These are phyloP conservation scores for Anseranas semipalmata DNA, from an alignment of 2,113 vertebrate species.

Conservation along the genomic window DNA sequence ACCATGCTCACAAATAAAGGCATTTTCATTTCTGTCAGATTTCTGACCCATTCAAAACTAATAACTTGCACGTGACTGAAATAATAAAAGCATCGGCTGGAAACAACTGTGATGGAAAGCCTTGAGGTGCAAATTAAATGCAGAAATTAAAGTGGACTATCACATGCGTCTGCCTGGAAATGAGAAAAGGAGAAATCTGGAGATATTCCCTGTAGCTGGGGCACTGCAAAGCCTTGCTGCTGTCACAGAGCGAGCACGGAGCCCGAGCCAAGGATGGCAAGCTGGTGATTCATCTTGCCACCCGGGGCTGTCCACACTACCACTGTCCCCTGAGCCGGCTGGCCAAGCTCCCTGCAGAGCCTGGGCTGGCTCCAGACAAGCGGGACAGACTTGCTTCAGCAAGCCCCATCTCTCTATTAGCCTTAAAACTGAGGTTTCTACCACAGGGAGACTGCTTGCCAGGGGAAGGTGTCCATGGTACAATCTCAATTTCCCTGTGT, in stretches of 20 bases:
- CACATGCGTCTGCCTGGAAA: neutral
- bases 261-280: neutral
- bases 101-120: neutral
- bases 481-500: neutral
- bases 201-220: neutral
- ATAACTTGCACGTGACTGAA: neutral
- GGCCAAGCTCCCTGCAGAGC: neutral
- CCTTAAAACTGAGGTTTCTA: neutral
- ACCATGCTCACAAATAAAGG: conserved; percentile 1
- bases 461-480: neutral
- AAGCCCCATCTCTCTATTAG: neutral
- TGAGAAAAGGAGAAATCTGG: neutral
- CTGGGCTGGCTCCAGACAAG: no score
- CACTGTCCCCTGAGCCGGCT: neutral
- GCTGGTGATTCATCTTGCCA: neutral
- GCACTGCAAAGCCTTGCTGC: neutral
- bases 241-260: neutral
- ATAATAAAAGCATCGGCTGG: neutral
- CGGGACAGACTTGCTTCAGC: neutral
- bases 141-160: neutral
- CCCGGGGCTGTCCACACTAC: neutral
- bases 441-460: neutral
- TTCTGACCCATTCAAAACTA: neutral
- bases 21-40: conserved; percentile 14
- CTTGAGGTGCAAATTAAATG: neutral